Conservation (phyloP, 37 sponge, comb jelly and placozoan species). For the Dysidea cf. avara region DNA sequence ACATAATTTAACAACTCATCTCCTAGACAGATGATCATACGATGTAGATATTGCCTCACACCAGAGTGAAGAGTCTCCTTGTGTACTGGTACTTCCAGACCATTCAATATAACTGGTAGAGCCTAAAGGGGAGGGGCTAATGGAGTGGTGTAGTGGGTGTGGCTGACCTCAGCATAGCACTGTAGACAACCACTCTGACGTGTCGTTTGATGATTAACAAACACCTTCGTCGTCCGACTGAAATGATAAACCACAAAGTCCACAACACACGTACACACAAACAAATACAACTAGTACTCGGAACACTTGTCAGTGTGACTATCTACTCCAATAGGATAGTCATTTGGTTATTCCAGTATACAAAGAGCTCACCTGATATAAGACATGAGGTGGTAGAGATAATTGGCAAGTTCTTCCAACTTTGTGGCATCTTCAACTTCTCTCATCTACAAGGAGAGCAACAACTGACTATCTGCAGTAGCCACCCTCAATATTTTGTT, state of each 20-base stretch:
- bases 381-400: constrained; percentile 50
- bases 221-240: constrained; percentile 81
- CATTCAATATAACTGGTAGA: constrained; percentile 55
- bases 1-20: constrained; percentile 82
- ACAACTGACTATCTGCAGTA: no score
- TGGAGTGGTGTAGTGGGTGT: neutral
- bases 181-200: constrained; percentile 71
- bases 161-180: constrained; percentile 70
- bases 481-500: no score
- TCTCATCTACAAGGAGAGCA: constrained; percentile 30
- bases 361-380: constrained; percentile 39
- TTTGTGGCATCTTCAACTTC: neutral
- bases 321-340: neutral
- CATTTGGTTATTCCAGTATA: neutral
- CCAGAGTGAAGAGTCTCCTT: constrained; percentile 72
- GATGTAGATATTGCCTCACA: constrained; percentile 84
- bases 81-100: constrained; percentile 67
- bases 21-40: constrained; percentile 91
- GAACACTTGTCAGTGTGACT: no score
- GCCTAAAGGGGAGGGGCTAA: constrained; percentile 27
- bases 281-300: no score
- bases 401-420: constrained; percentile 59
- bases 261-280: no score
- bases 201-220: constrained; percentile 68
- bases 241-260: neutral